A percentile compares a stretch with the other conserved stretches of the same genome.
Evolutionary conservation across 1,140 invertebrate species (phyloP).

Genomic region (Mya arenaria): DNA sequence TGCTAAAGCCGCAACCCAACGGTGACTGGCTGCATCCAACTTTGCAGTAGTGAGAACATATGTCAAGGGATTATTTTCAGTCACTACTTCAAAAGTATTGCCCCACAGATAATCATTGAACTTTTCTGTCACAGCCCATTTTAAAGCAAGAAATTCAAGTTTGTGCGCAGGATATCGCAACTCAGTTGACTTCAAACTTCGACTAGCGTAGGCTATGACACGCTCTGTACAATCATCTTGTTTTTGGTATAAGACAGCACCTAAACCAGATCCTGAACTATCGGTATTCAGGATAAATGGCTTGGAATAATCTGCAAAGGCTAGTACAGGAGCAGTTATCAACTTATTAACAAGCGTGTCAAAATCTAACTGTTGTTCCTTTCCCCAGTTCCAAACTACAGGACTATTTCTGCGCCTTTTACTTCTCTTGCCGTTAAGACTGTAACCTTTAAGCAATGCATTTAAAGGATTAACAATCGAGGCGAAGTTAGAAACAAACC

Average conservation of each 20-base stretch:
- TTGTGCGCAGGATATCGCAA: neutral
- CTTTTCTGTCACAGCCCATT: conserved; percentile 11
- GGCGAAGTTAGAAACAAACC: conserved; percentile 18
- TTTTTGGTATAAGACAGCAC: conserved; percentile 67
- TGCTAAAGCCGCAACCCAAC: neutral
- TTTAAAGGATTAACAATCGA: conserved; percentile 21
- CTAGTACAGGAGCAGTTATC: neutral
- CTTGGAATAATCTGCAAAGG: conserved; percentile 31
- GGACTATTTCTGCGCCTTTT: neutral
- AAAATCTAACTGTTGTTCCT: neutral
- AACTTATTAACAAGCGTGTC: neutral
- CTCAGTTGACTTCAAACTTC: conserved; percentile 26
- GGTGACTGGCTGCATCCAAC: conserved; percentile 9
- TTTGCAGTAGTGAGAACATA: conserved; percentile 38
- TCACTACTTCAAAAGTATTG: conserved; percentile 19
- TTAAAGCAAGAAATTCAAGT: conserved; percentile 9
- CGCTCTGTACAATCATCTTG: conserved; percentile 56
- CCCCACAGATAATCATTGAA: conserved; percentile 2
- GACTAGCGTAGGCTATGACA: conserved; percentile 58
- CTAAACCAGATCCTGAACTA: conserved; percentile 61
- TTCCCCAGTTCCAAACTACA: conserved; percentile 19
- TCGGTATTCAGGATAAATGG: conserved; percentile 61
- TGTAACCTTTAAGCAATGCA: conserved; percentile 15
- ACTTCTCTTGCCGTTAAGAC: neutral
- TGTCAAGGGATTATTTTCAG: conserved; percentile 38